Evolutionary conservation across 2,797 vertebrate species (phyloP), one percentile per base, ranked within the genome.

Genomic region (Sebastes oblongus): DNA sequence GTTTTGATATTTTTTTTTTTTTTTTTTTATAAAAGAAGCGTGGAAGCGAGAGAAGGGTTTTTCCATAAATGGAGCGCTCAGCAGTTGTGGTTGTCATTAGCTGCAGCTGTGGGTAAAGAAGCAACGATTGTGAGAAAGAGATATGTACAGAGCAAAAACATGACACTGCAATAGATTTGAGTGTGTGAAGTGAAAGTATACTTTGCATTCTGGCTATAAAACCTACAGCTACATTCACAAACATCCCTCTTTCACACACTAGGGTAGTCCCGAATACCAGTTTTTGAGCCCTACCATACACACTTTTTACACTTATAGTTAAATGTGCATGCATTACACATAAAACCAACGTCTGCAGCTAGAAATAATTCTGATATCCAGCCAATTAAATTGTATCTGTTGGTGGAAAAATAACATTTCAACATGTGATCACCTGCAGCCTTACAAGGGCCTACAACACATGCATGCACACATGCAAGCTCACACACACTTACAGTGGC

Each of bases 401-500:
- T 25, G 32, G 34, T 42, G 24, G 6, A 42, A 42, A 42, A 42
- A 22, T 42, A 13, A 58, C 25, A 59, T 24, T 60, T 60, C 12
- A 11, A 9, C 4, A 29, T n/a, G 60, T 14, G 32, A 13, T 36
- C 0, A 50, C 29, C 2, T 58, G 65, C 85, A 69, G 20, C 54
- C 75, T 62, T 39, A 39, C 6, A 64, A 2, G 78, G 3, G 34
- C n/a, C 64, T 6, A n/a, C 54, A 50, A 77, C 9, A 18, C 73
- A 71, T 20, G 36, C 74, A 70, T 16, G 62, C 77, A 69, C 73
- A 66, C 75, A 65, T 24, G 69, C 85, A 75, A 16, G 20, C 68
- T n/a, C 61, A 54, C 86, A 25, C 74, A 58, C 74, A 97, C 96
- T 97, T 97, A 97, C 96, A 95, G 95, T 95, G 92, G 93, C 93